Conservation (phyloP, 2,888 invertebrate genomes). For the Eledona agricola region DNA sequence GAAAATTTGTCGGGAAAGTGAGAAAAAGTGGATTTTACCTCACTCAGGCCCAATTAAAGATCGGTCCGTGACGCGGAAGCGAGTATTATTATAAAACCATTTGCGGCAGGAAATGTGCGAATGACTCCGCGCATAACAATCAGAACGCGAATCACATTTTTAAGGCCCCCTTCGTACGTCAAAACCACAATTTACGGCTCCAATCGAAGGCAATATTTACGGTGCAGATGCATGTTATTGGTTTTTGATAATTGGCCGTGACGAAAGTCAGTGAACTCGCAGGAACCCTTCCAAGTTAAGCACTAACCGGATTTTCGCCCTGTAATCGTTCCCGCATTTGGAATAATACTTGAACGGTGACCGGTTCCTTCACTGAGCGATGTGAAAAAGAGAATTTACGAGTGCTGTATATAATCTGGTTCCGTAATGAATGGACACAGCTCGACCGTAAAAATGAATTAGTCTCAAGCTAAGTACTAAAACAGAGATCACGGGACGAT, state of each 20-base stretch:
- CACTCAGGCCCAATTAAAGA: conserved; percentile 15
- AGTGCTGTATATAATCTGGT: conserved; percentile 11
- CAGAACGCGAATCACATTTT: conserved; percentile 8
- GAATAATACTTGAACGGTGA: conserved; percentile 12
- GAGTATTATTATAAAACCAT: conserved; percentile 25
- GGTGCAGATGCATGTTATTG: neutral
- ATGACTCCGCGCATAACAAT: conserved; percentile 21
- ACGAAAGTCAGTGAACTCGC: conserved; percentile 20
- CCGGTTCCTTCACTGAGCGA: conserved; percentile 24
- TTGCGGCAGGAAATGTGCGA: conserved; percentile 28
- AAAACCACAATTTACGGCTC: neutral
- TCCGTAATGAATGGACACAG: conserved; percentile 28
- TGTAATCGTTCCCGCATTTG: conserved; percentile 9
- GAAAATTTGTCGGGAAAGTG: neutral
- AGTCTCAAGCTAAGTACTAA: conserved; percentile 23
- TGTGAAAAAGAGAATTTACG: neutral
- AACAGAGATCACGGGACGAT: conserved; percentile 21
- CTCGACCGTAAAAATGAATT: conserved; percentile 26
- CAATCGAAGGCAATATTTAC: no score
- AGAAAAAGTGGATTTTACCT: neutral
- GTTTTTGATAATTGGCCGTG: conserved; percentile 10
- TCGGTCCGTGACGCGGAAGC: conserved; percentile 13
- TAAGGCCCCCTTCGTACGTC: neutral
- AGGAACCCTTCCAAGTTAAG: conserved; percentile 6
- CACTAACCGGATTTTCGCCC: conserved; percentile 30